Evolutionary conservation across 2,113 vertebrate species (phyloP), one percentile per base, ranked within the genome.

Genomic region (Okapia johnstoni): DNA sequence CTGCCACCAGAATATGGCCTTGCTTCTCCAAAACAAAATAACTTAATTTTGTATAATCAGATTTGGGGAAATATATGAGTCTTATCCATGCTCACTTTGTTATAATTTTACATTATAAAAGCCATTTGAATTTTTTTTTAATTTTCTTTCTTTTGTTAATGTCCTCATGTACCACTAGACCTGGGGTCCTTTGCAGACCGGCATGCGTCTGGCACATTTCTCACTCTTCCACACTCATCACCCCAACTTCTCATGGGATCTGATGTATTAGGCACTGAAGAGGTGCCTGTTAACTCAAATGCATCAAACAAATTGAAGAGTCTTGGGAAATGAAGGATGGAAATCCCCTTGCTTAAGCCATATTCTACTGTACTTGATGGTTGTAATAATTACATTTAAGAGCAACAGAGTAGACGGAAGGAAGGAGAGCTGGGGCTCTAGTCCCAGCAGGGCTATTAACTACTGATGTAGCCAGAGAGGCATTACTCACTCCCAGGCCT

Each of bases 21-120:
- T 85, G 30, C 55, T 12, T 94, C 43, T 55, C 79, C 17, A 73
- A 92, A 88, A 52, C 26, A 80, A 95, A 97, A 83, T 94, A 87
- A 76, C 46, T 63, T 85, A 61, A 89, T 86, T 46, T 60, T 84
- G 30, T 60, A 50, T 46, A 54, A 40, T 52, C 43, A 79, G 87
- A 36, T n/a, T 26, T 88, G 90, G 76, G 90, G 50, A 91, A 80
- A 48, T 33, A 25, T 3, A 8, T 83, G 84, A 87, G 28, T 73
- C 48, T 94, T 95, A 84, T 26, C 11, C 73, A 7, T 52, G 16
- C 57, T 93, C 96, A 63, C 14, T 93, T 93, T 48, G 21, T 92
- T 55, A 25, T 19, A 89, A 92, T 60, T 81, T 54, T 85, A 70
- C 30, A 93, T 86, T 79, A 33, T 52, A 33, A 55, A 92, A 84